Evolutionary conservation across 2,888 invertebrate species (phyloP), one percentile per base, ranked within the genome.

Genomic region (Meta bourneti): DNA sequence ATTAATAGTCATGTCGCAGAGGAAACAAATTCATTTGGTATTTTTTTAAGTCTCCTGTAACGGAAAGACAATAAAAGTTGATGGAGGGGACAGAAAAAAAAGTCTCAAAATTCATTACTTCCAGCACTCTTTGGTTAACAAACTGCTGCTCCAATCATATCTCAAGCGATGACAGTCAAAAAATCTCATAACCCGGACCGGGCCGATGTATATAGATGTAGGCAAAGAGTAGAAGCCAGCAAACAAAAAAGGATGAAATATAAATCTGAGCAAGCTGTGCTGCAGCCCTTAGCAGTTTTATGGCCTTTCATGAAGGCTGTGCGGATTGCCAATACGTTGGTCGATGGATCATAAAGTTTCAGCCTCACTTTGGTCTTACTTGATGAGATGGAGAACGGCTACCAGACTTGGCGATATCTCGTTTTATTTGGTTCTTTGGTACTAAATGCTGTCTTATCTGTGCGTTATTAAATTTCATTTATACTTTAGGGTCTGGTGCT

Each of bases 341-440:
- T 87, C 87, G 87, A 87, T 87, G 87, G 87, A 80, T 87, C 87
- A 87, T 87, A 87, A 87, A 87, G 71, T 87, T 87, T 87, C 80
- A 87, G 79, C 87, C 48, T 87, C 72, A 87, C 61, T 87, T 87
- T 69, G 72, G 80, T 80, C 34, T 87, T 87, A 72, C 87, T 87
- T 72, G 87, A 87, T 87, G 80, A 80, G 87, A 48, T 87, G 19
- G n/a, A 19, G n/a, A 48, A 16, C 9, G 87, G 72, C 54, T 87
- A 16, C 72, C n/a, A 79, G 71, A 72, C 72, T 87, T 87, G 87
- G 87, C 87, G 20, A 20, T 13, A 51, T 34, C 79, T 87, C 80
- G 20, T 11, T 13, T 34, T 86, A 54, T 70, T 51, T 74, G n/a
- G 34, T 61, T 71, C 48, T 16, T 61, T 16, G 61, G 61, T 61